Conservation (phyloP, 1,140 invertebrate genomes). For the Camponotus vicinus region DNA sequence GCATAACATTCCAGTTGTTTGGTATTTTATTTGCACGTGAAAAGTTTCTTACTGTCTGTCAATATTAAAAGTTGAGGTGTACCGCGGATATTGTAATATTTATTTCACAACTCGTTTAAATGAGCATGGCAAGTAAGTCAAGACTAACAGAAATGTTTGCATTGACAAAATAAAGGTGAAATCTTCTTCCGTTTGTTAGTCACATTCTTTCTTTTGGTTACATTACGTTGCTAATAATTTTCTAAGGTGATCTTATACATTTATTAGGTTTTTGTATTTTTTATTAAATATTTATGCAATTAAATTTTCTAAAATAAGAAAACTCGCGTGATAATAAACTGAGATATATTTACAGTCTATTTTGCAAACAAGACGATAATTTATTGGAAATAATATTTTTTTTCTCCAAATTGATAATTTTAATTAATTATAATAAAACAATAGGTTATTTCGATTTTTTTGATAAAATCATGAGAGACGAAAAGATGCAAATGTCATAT, state of each 20-base stretch:
- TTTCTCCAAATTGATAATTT: background rate
- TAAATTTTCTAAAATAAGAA: background rate
- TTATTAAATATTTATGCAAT: background rate
- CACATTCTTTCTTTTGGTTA: background rate
- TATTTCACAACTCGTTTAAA: background rate
- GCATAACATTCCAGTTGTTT: background rate
- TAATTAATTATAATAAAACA: background rate
- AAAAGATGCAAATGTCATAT: background rate
- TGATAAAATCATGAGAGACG: background rate
- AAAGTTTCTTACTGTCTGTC: background rate
- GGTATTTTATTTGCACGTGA: background rate
- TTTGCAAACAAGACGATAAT: conserved; percentile 21
- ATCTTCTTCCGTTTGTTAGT: background rate
- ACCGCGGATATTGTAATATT: background rate
- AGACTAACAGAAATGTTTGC: conserved; percentile 4
- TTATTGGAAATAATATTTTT: background rate
- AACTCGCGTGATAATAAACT: background rate
- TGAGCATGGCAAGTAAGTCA: background rate
- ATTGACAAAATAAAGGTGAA: conserved; percentile 42
- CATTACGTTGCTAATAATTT: conserved; percentile 2
- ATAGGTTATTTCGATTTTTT: background rate
- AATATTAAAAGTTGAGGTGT: background rate
- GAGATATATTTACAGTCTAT: background rate
- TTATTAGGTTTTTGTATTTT: no score
- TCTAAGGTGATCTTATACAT: no score